phyloP scores from a whole-genome alignment of 2,113 vertebrate species.

The Nothoprocta pentlandii region DNA sequence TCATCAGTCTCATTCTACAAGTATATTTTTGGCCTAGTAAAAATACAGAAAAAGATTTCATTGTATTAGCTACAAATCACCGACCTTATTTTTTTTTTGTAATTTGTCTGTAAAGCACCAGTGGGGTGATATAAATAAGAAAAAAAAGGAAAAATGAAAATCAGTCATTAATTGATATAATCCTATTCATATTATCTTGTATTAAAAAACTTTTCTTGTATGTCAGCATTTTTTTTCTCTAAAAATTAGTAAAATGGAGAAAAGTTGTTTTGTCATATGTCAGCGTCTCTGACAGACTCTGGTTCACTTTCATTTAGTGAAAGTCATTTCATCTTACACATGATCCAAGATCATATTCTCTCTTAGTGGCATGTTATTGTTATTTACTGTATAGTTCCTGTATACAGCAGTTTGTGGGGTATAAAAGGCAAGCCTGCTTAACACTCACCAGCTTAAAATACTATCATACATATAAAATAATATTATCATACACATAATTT shows the following conservation, averaged over 20 bases:
- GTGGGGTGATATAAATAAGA: background rate
- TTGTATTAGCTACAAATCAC: background rate
- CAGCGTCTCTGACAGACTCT: background rate
- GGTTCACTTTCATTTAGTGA: background rate
- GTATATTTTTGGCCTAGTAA: background rate
- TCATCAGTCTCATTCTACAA: background rate
- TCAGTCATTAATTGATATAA: background rate
- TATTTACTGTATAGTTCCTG: background rate
- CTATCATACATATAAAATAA: background rate
- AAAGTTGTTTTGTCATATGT: background rate
- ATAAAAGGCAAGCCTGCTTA: background rate
- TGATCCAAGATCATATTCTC: background rate
- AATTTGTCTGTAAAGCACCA: constrained; percentile 1
- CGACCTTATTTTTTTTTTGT: background rate
- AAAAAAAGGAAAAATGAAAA: constrained; percentile 7
- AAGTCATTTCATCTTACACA: background rate
- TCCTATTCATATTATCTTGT: background rate
- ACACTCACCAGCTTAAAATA: background rate
- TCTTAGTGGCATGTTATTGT: background rate
- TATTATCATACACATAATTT: background rate
- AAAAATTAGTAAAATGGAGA: background rate
- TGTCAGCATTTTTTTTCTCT: background rate
- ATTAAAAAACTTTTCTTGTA: background rate
- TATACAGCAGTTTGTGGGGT: background rate
- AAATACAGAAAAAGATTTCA: background rate